Evolutionary conservation across 30 jellyfish, hydroid and myxozoan genomes (phyloP), one percentile per base, ranked within the genome.

Genomic region (Hydractinia symbiolongicarpus): DNA sequence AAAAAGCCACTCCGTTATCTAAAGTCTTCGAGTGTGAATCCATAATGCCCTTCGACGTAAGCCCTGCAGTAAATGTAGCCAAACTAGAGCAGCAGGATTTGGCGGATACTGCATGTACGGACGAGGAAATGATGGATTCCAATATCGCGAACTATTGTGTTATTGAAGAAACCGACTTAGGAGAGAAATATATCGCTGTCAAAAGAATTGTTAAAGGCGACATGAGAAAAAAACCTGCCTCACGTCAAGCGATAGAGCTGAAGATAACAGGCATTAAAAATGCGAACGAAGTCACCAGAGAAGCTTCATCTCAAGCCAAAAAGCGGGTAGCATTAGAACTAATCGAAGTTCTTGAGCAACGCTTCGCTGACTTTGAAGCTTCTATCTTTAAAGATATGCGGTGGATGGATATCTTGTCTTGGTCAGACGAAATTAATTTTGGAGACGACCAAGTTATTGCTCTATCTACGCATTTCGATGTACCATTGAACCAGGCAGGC

Each of bases 81-180:
- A 61, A 64, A 7, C 78, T n/a, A 5, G 88, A 71, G 83, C 80
- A 79, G 81, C 50, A 79, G n/a, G 95, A 79, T 21, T 52, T 81
- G 69, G 83, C 56, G 44, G 82, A 21, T 53, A 55, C 80, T 51
- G 87, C 84, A 19, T 89, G 94, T 58, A 84, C 40, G 9, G 78
- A 66, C 76, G 94, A 72, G 67, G 94, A 84, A 55, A 40, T 76
- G 73, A 83, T 84, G 75, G 77, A 84, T 72, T 53, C 81, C 69
- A 75, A 71, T 17, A 68, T 77, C n/a, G 83, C 78, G 53, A 77
- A 69, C 40, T 84, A 69, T 55, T 14, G 53, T 16, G 10, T 73
- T 40, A 82, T 56, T 15, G 62, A 4, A 40, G 88, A 84, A 58
- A 16, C 15, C 19, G 17, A 58, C 69, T 16, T 11, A 0, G 69